Conservation (phyloP, 2,888 invertebrate genomes). For the Synergus itoensis region DNA sequence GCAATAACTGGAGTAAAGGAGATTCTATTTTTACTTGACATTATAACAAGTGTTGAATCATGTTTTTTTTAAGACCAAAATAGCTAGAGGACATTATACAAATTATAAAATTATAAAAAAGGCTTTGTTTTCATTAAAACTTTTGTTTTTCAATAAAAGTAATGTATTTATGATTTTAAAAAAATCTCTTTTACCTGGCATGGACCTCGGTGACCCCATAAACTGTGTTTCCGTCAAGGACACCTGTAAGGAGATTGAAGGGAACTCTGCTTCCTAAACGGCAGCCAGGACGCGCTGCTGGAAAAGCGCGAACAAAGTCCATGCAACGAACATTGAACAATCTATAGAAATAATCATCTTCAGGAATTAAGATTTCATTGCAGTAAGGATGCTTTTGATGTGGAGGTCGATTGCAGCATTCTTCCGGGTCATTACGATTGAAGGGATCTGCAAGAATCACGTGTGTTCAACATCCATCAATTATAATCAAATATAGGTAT, state of each 20-base stretch:
- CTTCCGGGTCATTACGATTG: conserved; percentile 94
- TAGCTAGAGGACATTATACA: background rate
- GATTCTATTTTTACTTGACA: conserved; percentile 2
- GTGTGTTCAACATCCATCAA: background rate
- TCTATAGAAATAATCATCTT: conserved; percentile 94
- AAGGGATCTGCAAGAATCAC: conserved; percentile 83
- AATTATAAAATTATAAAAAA: too few species aligned
- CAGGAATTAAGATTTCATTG: conserved; percentile 92
- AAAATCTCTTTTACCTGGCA: conserved; percentile 81
- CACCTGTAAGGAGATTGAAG: conserved; percentile 92
- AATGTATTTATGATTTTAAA: background rate
- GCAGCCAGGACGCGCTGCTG: conserved; percentile 92
- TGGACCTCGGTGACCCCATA: conserved; percentile 92
- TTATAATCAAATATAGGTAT: background rate
- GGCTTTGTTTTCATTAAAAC: too few species aligned
- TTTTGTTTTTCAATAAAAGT: background rate
- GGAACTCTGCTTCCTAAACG: conserved; percentile 91
- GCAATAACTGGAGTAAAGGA: conserved; percentile 27
- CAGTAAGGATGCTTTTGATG: conserved; percentile 94
- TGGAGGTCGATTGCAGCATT: conserved; percentile 90
- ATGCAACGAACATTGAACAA: conserved; percentile 91
- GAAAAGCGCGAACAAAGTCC: conserved; percentile 93
- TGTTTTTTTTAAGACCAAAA: background rate
- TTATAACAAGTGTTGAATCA: background rate
- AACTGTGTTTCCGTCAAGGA: conserved; percentile 93